phyloP scores from a whole-genome alignment of 2,797 vertebrate genomes.

The Benthosema pterotum region DNA sequence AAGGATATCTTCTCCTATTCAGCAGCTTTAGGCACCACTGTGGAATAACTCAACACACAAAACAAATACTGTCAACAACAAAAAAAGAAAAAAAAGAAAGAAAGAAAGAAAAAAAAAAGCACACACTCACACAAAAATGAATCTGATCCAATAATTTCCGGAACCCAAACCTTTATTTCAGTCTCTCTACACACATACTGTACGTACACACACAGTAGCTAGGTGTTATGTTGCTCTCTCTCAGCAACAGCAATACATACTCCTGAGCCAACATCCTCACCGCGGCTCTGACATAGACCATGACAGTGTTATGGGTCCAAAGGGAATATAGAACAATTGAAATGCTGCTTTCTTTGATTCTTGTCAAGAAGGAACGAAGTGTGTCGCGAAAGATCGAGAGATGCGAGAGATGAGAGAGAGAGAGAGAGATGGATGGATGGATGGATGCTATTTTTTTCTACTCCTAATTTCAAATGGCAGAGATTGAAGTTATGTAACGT shows the following conservation, averaged over 20 bases:
- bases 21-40: slow-evolving; percentile 84
- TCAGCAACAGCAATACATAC: slow-evolving; percentile 63
- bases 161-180: slow-evolving; percentile 49
- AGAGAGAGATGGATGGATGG: slow-evolving; percentile 27
- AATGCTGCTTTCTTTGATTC: slow-evolving; percentile 74
- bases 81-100: no score
- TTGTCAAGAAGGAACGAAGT: slow-evolving; percentile 58
- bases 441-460: slow-evolving; percentile 79
- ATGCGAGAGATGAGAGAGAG: slow-evolving; percentile 54
- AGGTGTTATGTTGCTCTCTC: slow-evolving; percentile 64
- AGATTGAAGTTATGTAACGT: slow-evolving; percentile 77
- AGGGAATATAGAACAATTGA: slow-evolving; percentile 77
- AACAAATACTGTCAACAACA: slow-evolving; percentile 54
- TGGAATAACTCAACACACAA: slow-evolving; percentile 72
- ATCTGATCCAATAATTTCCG: slow-evolving; percentile 51
- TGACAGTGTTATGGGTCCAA: slow-evolving; percentile 83
- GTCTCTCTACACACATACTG: no score
- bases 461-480: slow-evolving; percentile 78
- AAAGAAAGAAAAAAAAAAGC: no score
- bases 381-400: slow-evolving; percentile 51
- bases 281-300: slow-evolving; percentile 68
- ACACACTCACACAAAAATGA: slow-evolving; percentile 63
- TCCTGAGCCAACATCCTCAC: slow-evolving; percentile 55
- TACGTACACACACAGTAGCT: slow-evolving; percentile 54
- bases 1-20: slow-evolving; percentile 68